Evolutionary conservation across 2,888 invertebrate genomes (phyloP), one percentile per base, ranked within the genome.

Genomic region (Liopterus haemorrhoidalis): DNA sequence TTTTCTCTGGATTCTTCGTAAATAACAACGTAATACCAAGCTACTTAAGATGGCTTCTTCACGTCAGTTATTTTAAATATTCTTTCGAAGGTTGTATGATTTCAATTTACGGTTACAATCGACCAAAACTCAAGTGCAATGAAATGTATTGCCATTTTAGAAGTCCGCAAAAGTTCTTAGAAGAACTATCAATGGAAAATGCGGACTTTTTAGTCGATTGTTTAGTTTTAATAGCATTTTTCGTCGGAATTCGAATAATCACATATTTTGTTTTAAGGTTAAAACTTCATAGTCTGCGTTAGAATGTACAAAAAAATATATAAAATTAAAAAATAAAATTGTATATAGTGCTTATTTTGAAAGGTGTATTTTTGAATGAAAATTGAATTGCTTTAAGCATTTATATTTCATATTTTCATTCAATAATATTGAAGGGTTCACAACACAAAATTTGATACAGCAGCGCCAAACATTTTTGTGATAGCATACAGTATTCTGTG

Each of bases 1-100:
- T 94, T 20, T 94, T 94, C 71, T 91, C 91, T 21, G 94, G 94
- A 5, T 94, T 94, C 75, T 94, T 94, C 69, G 89, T 93, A 35
- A 91, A 88, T 65, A 84, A 93, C 66, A 82, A 86, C 64, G 91
- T 91, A 27, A 88, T 94, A 62, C 94, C 94, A 2, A 75, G 76
- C 41, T 94, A 93, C 65, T 72, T 95, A 38, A 82, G 82, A 58
- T 92, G 93, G 86, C 71, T 94, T 14, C 85, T 92, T 2, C 93
- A 93, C 65, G 73, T 88, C 19, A 93, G 92, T 57, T 95, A 92
- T 67, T 83, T 93, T 39, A 78, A 86, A 45, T 94, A 93, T 63
- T 88, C 91, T 21, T 93, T 94, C 68, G 94, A 95, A 70, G 94
- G 93, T 4, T 82, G 86, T 35, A 85, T 95, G 78, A 78, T 91